phyloP scores from a whole-genome alignment of 1,140 invertebrate species.

The Leucophenga varia region DNA sequence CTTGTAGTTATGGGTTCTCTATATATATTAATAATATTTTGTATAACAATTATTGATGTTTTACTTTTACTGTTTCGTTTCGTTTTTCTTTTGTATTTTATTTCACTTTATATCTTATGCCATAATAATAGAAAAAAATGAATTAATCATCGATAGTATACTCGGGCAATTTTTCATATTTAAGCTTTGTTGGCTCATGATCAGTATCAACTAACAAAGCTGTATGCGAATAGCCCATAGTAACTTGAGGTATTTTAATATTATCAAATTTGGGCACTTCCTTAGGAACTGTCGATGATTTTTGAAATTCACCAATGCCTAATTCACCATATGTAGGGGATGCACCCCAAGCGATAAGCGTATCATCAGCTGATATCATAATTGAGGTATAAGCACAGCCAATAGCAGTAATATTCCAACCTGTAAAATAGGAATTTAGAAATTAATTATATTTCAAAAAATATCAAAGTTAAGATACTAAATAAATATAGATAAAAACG shows the following conservation, averaged over 20 bases:
- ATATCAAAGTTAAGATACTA: not conserved
- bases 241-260: constrained; percentile 75
- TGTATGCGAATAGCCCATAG: constrained; percentile 84
- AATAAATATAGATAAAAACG: no score
- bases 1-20: no score
- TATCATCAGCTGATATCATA: constrained; percentile 86
- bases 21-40: no score
- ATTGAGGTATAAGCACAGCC: constrained; percentile 80
- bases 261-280: constrained; percentile 84
- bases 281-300: constrained; percentile 84
- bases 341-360: constrained; percentile 86
- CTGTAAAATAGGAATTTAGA: constrained; percentile 33
- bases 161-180: constrained; percentile 58
- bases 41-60: no score
- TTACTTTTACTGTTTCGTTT: not conserved
- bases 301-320: constrained; percentile 85
- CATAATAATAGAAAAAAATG: not conserved
- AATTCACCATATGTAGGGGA: constrained; percentile 91
- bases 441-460: constrained; percentile 1
- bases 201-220: constrained; percentile 63
- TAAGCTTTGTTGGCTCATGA: constrained; percentile 58
- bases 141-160: constrained; percentile 56
- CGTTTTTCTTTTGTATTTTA: constrained; percentile 14
- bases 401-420: constrained; percentile 85
- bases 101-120: constrained; percentile 8